Conservation (phyloP, 2,113 vertebrate genomes). For the Bettongia penicillata region DNA sequence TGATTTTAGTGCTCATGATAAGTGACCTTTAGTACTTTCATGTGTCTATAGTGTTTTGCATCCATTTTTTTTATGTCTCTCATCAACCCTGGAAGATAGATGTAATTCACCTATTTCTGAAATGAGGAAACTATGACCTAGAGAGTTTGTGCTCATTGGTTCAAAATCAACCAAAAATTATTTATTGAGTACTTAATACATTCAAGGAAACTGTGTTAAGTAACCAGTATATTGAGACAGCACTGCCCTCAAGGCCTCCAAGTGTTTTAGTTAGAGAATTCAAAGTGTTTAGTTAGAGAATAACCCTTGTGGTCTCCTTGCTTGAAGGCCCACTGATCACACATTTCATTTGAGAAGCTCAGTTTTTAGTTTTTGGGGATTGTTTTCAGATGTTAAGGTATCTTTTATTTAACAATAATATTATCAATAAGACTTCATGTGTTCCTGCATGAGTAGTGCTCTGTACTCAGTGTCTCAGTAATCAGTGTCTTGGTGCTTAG, state of each 20-base stretch:
- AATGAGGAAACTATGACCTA: neutral
- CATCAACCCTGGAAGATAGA: neutral
- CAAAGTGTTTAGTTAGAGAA: neutral
- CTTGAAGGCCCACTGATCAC: neutral
- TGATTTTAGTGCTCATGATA: neutral
- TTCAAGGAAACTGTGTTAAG: neutral
- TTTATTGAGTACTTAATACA: neutral
- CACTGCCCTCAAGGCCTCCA: neutral
- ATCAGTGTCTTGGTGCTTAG: neutral
- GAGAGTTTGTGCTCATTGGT: neutral
- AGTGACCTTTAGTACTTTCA: neutral
- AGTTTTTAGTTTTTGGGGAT: too few relatives aligned
- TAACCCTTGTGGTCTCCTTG: neutral
- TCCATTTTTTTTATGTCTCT: neutral
- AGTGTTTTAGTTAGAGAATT: neutral
- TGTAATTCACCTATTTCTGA: neutral
- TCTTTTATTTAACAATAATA: too few relatives aligned
- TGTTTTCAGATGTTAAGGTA: too few relatives aligned
- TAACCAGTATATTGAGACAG: neutral
- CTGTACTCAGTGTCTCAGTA: too few relatives aligned
- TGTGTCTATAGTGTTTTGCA: neutral
- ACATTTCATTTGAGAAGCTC: neutral
- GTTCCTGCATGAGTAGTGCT: too few relatives aligned
- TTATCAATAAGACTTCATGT: too few relatives aligned
- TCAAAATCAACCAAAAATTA: neutral